phyloP scores from a whole-genome alignment of 2,113 vertebrate species.

The Tautogolabrus adspersus region DNA sequence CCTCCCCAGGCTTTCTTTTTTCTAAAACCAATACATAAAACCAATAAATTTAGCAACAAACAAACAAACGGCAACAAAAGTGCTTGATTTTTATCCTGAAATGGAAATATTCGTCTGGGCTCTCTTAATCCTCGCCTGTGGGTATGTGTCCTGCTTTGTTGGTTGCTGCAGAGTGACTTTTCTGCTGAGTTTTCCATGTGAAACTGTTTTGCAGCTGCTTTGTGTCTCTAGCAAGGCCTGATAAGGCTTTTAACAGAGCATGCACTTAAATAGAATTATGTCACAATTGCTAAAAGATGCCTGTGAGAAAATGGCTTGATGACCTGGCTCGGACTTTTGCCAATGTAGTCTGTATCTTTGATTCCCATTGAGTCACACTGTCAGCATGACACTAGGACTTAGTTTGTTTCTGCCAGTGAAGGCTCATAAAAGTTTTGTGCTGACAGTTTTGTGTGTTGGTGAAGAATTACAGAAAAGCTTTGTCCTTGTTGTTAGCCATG shows the following conservation, averaged over 20 bases:
- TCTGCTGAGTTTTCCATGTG: conserved; percentile 9
- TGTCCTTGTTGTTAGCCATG: conserved; percentile 24
- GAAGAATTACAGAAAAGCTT: conserved; percentile 28
- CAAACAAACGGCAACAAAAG: conserved; percentile 44
- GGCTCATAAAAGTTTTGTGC: conserved; percentile 17
- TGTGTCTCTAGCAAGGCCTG: conserved; percentile 11
- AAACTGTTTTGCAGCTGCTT: conserved; percentile 31
- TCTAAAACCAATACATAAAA: neutral
- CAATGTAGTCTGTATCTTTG: conserved; percentile 4
- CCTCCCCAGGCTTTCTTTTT: conserved; percentile 32
- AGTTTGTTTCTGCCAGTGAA: conserved; percentile 41
- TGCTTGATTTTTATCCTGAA: conserved; percentile 21
- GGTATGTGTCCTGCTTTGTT: conserved; percentile 16
- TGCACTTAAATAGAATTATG: conserved; percentile 23
- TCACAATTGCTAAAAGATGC: conserved; percentile 45
- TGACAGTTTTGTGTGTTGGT: conserved; percentile 22
- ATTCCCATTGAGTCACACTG: conserved; percentile 34
- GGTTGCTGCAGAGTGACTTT: conserved; percentile 9
- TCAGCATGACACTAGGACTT: conserved; percentile 9
- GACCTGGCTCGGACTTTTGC: conserved; percentile 18
- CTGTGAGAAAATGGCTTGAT: conserved; percentile 33
- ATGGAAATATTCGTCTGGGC: conserved; percentile 10
- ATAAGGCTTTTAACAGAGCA: conserved; percentile 24
- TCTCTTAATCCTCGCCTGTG: conserved; percentile 9
- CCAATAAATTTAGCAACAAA: conserved; percentile 48